Base-by-base conservation (phyloP, 2,113 vertebrate genomes). In the Oncorhynchus kisutch region DNA sequence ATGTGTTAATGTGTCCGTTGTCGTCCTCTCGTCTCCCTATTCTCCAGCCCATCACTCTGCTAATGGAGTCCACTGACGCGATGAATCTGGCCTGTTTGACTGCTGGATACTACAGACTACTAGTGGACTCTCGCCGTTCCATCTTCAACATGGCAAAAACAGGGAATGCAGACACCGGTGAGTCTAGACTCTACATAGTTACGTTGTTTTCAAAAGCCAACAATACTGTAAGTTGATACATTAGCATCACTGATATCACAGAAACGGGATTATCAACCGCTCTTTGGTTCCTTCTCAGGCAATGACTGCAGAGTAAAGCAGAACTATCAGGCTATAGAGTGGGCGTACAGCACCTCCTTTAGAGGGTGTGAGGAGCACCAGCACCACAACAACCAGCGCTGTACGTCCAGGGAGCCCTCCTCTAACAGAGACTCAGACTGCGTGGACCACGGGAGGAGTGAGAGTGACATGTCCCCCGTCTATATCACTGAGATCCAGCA, bases 61-160 rank as follows among this genome's bases (percentile, higher is more conserved):
- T 99, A 88, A 99, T 99, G 97, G 97, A 99, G 88, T 96, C 96
- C 54, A 95, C 95, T 25, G 97, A 99, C 74, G 97, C 98, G 76
- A 99, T 99, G 97, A 99, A 99, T 92, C 93, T 99, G 90, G 98
- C 98, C 77, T 99, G 98, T 88, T 90, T 99, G 85, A 99, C 98
- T 57, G 98, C 98, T 80, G 98, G 98, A 59, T 99, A 99, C 88
- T 99, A 99, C 85, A 93, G 96, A 84, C 88, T 99, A 66, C 94
- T 99, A 76, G 98, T 99, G 79, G 97, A 99, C 88, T 98, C 97
- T 69, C 94, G 97, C 39, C 95, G 98, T 70, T 98, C 98, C 1
- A 99, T 99, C 92, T 99, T 99, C 92, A 99, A 98, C 75, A 94
- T 99, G 95, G 94, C 95, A 86, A 96, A 96, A 94, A 54, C 92